Percentiles rank a stretch among this genome's conserved stretches.
Conservation (phyloP, 2,797 vertebrate genomes). For the Kryptolebias ocellatus region DNA sequence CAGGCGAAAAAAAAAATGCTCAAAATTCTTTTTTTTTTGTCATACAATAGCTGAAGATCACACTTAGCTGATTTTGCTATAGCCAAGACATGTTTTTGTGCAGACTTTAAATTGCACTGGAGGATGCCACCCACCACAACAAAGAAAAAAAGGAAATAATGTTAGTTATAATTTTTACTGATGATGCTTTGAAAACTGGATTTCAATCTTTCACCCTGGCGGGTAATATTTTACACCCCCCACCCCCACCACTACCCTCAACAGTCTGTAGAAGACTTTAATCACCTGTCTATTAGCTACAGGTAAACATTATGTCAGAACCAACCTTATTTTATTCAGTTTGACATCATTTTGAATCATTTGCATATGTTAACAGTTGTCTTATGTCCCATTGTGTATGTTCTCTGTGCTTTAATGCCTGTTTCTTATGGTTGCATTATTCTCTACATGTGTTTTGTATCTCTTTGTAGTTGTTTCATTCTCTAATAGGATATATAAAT, state of each 20-base stretch:
- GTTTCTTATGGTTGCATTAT: neutral
- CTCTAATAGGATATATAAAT: neutral
- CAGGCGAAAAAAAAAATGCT: no score
- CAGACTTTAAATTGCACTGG: neutral
- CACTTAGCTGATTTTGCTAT: no score
- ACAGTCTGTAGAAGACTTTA: neutral
- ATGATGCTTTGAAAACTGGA: neutral
- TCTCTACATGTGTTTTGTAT: neutral
- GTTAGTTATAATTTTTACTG: neutral
- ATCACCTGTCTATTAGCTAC: neutral
- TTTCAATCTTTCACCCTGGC: neutral
- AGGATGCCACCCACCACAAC: neutral
- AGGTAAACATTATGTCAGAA: neutral
- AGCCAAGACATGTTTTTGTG: neutral
- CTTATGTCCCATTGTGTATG: neutral
- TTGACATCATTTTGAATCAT: neutral
- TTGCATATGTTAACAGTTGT: neutral
- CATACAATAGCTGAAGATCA: no score
- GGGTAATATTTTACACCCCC: neutral
- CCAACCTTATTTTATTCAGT: neutral
- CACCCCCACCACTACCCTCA: neutral
- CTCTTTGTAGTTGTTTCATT: neutral
- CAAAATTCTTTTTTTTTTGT: no score
- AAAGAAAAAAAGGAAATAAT: neutral
- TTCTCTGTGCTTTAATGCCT: neutral